Conservation (phyloP, 1,140 invertebrate species). For the Zaprionus taronus region DNA sequence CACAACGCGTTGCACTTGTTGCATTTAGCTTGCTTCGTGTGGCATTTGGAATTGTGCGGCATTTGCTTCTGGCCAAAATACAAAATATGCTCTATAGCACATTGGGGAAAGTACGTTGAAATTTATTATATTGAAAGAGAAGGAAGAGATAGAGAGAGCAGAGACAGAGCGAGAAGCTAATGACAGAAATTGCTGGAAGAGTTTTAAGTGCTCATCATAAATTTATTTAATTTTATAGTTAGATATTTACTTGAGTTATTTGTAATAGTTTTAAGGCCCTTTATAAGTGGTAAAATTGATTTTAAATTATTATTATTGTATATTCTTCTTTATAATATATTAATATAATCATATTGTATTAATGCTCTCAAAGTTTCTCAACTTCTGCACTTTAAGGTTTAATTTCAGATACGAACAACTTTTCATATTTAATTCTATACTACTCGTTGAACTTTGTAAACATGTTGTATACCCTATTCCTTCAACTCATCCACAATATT, state of each 20-base stretch:
- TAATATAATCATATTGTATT: too few species aligned
- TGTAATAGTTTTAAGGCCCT: not conserved
- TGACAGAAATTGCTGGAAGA: not conserved
- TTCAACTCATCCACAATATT: too few species aligned
- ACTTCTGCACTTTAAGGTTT: too few species aligned
- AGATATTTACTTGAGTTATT: not conserved
- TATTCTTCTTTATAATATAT: too few species aligned
- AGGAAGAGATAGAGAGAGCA: not conserved
- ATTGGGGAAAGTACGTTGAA: not conserved
- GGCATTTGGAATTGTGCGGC: conserved; percentile 72
- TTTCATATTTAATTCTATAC: too few species aligned
- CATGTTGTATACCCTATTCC: too few species aligned
- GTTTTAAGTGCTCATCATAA: not conserved
- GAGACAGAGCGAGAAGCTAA: not conserved
- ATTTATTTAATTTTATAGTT: not conserved
- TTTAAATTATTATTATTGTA: not conserved
- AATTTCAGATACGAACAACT: too few species aligned
- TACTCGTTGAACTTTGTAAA: too few species aligned
- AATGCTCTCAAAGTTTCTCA: too few species aligned
- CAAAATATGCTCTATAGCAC: not conserved
- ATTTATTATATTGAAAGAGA: not conserved
- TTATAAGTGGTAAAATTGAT: too few species aligned
- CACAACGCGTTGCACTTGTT: conserved; percentile 64
- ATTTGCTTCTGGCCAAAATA: conserved; percentile 37
- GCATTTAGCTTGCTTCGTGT: conserved; percentile 58